A percentile compares a stretch with the other conserved stretches of the same genome.
Evolutionary conservation across 2,888 invertebrate species (phyloP).

Genomic region (Erynnis tages): DNA sequence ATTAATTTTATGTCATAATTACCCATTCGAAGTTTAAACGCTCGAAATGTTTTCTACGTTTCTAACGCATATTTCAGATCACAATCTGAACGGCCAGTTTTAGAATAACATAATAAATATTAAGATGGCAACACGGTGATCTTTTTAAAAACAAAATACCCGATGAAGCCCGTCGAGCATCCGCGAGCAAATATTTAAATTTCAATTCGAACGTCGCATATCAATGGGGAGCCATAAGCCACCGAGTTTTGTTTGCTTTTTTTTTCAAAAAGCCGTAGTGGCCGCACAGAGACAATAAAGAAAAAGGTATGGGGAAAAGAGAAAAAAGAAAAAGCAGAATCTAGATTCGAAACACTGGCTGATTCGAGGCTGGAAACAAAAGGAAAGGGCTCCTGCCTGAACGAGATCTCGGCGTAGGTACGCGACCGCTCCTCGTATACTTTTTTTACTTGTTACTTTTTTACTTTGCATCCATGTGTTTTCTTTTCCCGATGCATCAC

Average conservation of each 20-base stretch:
- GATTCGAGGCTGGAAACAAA: conserved; percentile 79
- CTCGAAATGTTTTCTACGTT: conserved; percentile 11
- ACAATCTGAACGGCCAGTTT: conserved; percentile 29
- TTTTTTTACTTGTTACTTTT: conserved; percentile 56
- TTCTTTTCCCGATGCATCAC: conserved; percentile 76
- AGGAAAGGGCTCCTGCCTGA: conserved; percentile 77
- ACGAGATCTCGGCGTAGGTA: conserved; percentile 79
- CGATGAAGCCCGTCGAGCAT: conserved; percentile 71
- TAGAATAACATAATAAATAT: conserved; percentile 69
- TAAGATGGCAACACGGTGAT: conserved; percentile 70
- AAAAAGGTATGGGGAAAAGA: conserved; percentile 70
- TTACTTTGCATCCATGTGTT: conserved; percentile 70
- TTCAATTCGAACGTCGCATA: conserved; percentile 80
- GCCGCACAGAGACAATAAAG: conserved; percentile 77
- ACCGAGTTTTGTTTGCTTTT: conserved; percentile 62
- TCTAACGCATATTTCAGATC: conserved; percentile 24
- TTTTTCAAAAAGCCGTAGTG: conserved; percentile 55
- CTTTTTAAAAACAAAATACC: conserved; percentile 65
- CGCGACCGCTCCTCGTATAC: conserved; percentile 69
- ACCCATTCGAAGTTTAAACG: conserved; percentile 3
- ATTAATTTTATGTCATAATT: conserved; percentile 20
- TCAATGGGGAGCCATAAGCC: conserved; percentile 82
- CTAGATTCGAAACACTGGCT: conserved; percentile 80
- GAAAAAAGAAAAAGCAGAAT: conserved; percentile 70
- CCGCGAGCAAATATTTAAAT: conserved; percentile 79